Base-by-base conservation (phyloP, 2,113 vertebrate species). In the Dolichallabes microphthalmus region DNA sequence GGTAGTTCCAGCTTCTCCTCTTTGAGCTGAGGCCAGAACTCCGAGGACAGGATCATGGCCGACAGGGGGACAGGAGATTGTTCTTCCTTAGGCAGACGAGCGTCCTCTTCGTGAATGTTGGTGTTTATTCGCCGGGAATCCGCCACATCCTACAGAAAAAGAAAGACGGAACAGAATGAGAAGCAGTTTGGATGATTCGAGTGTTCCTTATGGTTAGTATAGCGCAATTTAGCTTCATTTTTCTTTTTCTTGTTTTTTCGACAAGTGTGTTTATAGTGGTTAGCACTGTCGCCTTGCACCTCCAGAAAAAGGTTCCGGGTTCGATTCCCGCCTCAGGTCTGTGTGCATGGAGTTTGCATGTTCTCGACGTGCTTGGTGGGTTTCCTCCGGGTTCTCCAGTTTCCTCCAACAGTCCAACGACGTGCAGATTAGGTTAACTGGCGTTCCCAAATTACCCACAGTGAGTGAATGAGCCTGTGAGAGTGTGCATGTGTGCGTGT, bases 1-100 rank as follows among this genome's bases (percentile, higher is more conserved):
- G 97, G 98, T 3, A 99, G 95, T 91, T 99, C 97, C 86, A 99
- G 94, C 91, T 98, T 99, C 94, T 99, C 98, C 57, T 99, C 98
- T 91, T 99, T 99, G 79, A 99, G 95, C 0, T 95, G 92, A 0
- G 98, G 98, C 98, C 98, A 99, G 93, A 99, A 99, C 95, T 99
- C 98, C 0, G 97, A 98, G 0, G 97, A 99, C 39, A 99, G 93
- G 91, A 99, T 98, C 85, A 98, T 95, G 0, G 97, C 95, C 0
- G 96, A 96, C 0, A 99, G 95, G 30, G 94, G 92, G 32, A 98
- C 94, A 0, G 95, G 94, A 0, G 96, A 95, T 91, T 93, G 94
- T 90, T 98, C 96, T 71, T 97, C 96, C 64, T 95, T 93, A 0
- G 95, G 93, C 30, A 97, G 94, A 87, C 95, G 95, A 22, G 96